Evolutionary conservation across 2,113 vertebrate genomes (phyloP), one percentile per base, ranked within the genome.

Genomic region (Egretta garzetta): DNA sequence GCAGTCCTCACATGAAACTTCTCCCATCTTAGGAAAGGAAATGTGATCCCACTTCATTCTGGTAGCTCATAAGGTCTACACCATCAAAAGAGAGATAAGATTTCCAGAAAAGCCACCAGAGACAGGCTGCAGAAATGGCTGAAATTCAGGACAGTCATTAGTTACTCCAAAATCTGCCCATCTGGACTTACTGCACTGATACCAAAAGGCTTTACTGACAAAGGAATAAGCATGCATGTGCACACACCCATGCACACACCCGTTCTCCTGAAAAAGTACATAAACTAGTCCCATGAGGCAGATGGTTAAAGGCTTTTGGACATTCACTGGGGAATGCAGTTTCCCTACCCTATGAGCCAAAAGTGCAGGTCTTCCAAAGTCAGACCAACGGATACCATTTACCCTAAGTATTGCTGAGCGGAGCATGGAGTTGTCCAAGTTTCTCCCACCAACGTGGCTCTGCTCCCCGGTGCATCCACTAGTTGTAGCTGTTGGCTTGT

Each of bases 101-200:
- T 64, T 92, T 86, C 60, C 52, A 89, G 70, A 92, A 93, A 77
- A 95, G 32, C 11, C 52, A 74, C 60, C 35, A 47, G 47, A 82
- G 47, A 39, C 26, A 41, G 60, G 16, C 33, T 96, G 30, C 30
- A 88, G 68, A 74, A 88, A 66, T 32, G 17, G 23, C n/a, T 86
- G 22, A 68, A 91, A 58, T 58, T 35, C 53, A 11, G 16, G 62
- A 49, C 33, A 43, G 7, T 76, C 22, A 49, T 30, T 41, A 88
- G 32, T 37, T 80, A 47, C 39, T 84, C n/a, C 43, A 83, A 77
- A 83, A 58, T 45, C 59, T 66, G 30, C n/a, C 13, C 20, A 84
- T 23, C 21, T 71, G 49, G 32, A 59, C 30, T 73, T 41, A 17
- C 15, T 80, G 27, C 20, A 58, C 39, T n/a, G 50, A 53, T 12